A percentile compares a stretch with the other conserved stretches of the same genome.
Conservation (phyloP, 1,140 invertebrate genomes). For the Tetragonula clypearis region DNA sequence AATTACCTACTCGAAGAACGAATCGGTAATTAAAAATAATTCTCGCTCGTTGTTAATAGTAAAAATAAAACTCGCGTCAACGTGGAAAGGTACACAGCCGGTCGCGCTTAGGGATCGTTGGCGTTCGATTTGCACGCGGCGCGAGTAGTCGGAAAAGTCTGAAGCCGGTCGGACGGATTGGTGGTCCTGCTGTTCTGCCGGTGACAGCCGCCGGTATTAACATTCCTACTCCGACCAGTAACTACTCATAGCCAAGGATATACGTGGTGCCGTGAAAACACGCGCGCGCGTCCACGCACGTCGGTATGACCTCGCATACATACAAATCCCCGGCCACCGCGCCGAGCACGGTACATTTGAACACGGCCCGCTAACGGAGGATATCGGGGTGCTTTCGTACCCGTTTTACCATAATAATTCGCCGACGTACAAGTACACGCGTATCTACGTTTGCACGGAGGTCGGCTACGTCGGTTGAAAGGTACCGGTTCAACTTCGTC, state of each 20-base stretch:
- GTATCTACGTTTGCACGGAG: conserved; percentile 63
- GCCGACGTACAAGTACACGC: conserved; percentile 61
- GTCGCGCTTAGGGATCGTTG: neutral
- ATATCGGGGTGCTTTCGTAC: conserved; percentile 69
- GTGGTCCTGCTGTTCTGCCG: conserved; percentile 59
- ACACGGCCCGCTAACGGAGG: conserved; percentile 52
- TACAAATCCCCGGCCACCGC: neutral
- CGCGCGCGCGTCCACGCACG: conserved; percentile 33
- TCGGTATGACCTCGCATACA: conserved; percentile 2
- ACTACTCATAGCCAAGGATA: conserved; percentile 63
- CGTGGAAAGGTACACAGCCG: neutral
- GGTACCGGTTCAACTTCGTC: conserved; percentile 65
- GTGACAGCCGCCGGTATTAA: conserved; percentile 75
- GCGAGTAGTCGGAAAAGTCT: conserved; percentile 56
- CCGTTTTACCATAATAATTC: conserved; percentile 69
- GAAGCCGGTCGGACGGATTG: conserved; percentile 56
- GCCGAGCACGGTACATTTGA: conserved; percentile 46
- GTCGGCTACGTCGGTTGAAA: conserved; percentile 61
- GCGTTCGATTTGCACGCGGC: conserved; percentile 38
- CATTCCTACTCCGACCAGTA: conserved; percentile 70
- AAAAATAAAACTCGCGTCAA: neutral
- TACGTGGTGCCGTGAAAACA: conserved; percentile 56
- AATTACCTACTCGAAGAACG: no score
- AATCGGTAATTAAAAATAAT: no score
- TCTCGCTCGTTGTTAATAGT: neutral